A percentile compares a stretch with the other conserved stretches of the same genome.
These are phyloP conservation scores for Axinella damicornis DNA, from an alignment of 37 sponge, comb jelly and placozoan species.

Conservation along the genomic window DNA sequence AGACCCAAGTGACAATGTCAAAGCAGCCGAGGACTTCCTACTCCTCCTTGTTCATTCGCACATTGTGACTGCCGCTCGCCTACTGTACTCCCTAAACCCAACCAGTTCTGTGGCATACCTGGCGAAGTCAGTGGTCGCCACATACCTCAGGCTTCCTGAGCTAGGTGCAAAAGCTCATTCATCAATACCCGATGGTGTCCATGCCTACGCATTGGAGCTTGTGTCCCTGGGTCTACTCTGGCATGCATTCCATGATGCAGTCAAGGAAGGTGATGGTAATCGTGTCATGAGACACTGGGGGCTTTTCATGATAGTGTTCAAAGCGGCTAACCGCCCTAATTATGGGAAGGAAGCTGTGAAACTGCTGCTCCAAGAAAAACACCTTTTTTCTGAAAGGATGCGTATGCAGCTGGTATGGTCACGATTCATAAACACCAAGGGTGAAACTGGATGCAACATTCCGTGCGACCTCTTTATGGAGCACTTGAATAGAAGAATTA, in stretches of 20 bases:
- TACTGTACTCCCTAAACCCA: neutral
- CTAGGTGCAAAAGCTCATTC: too few species aligned
- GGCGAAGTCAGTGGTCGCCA: neutral
- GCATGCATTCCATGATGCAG: constrained; percentile 50
- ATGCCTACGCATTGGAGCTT: too few species aligned
- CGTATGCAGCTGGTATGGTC: constrained; percentile 50
- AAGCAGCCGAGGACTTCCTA: constrained; percentile 49
- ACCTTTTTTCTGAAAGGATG: constrained; percentile 48
- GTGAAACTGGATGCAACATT: constrained; percentile 48
- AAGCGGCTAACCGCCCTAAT: constrained; percentile 2
- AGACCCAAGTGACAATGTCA: constrained; percentile 34
- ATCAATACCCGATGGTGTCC: too few species aligned
- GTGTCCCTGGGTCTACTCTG: constrained; percentile 28
- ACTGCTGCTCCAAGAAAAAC: constrained; percentile 48
- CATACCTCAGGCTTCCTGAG: neutral
- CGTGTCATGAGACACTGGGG: constrained; percentile 40
- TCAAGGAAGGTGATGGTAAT: constrained; percentile 57
- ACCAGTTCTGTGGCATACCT: neutral
- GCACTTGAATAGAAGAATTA: constrained; percentile 51
- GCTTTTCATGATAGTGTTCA: constrained; percentile 35
- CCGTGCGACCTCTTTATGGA: constrained; percentile 67
- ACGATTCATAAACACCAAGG: constrained; percentile 53
- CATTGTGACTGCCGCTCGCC: constrained; percentile 20
- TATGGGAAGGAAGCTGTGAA: constrained; percentile 1
- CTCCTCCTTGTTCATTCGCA: constrained; percentile 23